Percentiles rank a stretch among this genome's conserved stretches.
Conservation (phyloP, 2,888 invertebrate species). For the Agriopis leucophaearia region DNA sequence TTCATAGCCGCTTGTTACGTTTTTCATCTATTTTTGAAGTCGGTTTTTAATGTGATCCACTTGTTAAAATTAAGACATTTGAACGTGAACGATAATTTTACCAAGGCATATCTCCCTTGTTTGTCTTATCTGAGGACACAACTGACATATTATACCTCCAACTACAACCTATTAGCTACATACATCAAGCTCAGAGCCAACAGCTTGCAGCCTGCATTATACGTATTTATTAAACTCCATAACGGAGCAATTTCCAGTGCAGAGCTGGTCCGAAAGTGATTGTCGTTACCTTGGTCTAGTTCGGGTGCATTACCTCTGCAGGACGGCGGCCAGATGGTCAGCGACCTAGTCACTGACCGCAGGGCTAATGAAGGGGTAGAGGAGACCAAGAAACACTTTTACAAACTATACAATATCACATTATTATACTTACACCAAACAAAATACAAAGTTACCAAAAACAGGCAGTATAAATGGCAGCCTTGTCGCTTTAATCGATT, state of each 20-base stretch:
- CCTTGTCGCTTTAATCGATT: too few species aligned
- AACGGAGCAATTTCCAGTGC: conserved; percentile 14
- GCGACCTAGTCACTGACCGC: not conserved
- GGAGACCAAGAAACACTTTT: not conserved
- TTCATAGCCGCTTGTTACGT: too few species aligned
- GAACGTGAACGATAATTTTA: too few species aligned
- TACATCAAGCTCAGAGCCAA: conserved; percentile 11
- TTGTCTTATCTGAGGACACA: not conserved
- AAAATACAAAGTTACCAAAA: too few species aligned
- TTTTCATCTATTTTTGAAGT: too few species aligned
- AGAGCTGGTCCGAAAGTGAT: conserved; percentile 54
- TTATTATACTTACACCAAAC: too few species aligned
- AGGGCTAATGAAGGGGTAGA: conserved; percentile 7
- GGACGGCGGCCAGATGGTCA: conserved; percentile 37
- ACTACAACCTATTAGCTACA: not conserved
- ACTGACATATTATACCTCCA: not conserved
- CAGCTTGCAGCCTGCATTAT: conserved; percentile 42
- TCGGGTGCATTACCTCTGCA: conserved; percentile 43
- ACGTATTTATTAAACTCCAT: conserved; percentile 31
- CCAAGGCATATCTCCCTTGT: too few species aligned
- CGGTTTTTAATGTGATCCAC: too few species aligned
- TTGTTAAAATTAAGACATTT: too few species aligned
- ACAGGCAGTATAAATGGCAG: too few species aligned
- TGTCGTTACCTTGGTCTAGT: conserved; percentile 61
- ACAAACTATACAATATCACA: not conserved